These are phyloP conservation scores for Ariolimax columbianus DNA, from an alignment of 2,888 invertebrate species.

Conservation along the genomic window DNA sequence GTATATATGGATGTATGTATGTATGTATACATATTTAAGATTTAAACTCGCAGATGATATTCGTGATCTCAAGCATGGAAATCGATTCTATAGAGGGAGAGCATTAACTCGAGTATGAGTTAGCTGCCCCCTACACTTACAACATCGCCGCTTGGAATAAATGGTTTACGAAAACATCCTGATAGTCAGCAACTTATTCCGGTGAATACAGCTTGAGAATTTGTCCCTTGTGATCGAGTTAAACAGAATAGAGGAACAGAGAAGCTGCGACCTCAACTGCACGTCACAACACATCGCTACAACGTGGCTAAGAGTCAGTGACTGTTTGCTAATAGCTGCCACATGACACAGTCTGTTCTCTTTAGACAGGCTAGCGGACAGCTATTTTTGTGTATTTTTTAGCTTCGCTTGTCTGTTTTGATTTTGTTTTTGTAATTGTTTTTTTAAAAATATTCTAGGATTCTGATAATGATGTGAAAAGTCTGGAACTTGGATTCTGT, in stretches of 20 bases:
- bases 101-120: too few relatives aligned
- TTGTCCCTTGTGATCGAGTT: neutral
- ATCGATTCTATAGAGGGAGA: too few relatives aligned
- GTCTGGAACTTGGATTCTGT: neutral
- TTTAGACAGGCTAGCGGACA: neutral
- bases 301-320: neutral
- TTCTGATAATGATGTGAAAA: neutral
- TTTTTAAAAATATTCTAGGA: neutral
- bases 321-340: neutral
- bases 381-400: neutral
- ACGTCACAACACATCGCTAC: neutral
- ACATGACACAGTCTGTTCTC: neutral
- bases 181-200: too few relatives aligned
- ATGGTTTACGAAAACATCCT: too few relatives aligned
- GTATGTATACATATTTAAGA: too few relatives aligned
- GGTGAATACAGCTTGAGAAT: neutral
- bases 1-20: too few relatives aligned
- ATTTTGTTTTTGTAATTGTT: neutral
- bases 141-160: too few relatives aligned
- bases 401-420: neutral
- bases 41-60: too few relatives aligned
- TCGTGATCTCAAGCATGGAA: too few relatives aligned
- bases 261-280: neutral
- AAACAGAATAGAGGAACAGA: neutral
- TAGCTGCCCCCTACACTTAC: too few relatives aligned